Percentiles rank a stretch among this genome's conserved stretches.
Evolutionary conservation across 2,797 vertebrate genomes (phyloP).

Genomic region (Tragelaphus eurycerus): DNA sequence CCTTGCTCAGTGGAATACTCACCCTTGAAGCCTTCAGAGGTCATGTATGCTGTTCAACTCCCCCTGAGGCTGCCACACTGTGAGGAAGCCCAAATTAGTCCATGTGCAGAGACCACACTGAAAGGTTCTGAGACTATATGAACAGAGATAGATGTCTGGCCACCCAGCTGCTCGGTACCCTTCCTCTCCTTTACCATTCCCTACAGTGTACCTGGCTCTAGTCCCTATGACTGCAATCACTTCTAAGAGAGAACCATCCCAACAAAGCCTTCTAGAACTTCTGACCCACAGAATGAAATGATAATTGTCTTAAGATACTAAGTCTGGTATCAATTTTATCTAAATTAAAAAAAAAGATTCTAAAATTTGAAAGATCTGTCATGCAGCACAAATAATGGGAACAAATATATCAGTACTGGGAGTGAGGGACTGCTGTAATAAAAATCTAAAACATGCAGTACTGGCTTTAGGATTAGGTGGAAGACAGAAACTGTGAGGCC

Average conservation of each 20-base stretch:
- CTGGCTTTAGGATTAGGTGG: background rate
- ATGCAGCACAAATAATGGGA: background rate
- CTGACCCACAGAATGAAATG: background rate
- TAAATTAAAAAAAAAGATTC: background rate
- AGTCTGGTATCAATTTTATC: background rate
- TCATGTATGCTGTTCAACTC: constrained; percentile 5
- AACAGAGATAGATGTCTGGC: background rate
- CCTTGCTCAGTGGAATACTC: constrained; percentile 47
- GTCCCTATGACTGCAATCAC: background rate
- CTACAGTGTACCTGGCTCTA: background rate
- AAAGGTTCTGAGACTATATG: constrained; percentile 26
- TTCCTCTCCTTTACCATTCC: background rate
- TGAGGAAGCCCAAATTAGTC: constrained; percentile 50
- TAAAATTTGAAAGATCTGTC: background rate
- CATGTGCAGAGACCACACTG: background rate
- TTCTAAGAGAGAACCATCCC: background rate
- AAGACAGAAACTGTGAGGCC: background rate
- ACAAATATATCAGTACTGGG: background rate
- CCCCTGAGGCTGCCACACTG: constrained; percentile 34
- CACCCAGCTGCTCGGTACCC: background rate
- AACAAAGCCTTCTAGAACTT: constrained; percentile 18
- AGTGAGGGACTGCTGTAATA: background rate
- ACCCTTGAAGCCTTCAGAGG: constrained; percentile 43
- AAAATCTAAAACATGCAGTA: background rate
- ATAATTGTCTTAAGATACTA: background rate